Base-by-base conservation (phyloP, 2,113 vertebrate species). In the Apistogramma diplotaenia region DNA sequence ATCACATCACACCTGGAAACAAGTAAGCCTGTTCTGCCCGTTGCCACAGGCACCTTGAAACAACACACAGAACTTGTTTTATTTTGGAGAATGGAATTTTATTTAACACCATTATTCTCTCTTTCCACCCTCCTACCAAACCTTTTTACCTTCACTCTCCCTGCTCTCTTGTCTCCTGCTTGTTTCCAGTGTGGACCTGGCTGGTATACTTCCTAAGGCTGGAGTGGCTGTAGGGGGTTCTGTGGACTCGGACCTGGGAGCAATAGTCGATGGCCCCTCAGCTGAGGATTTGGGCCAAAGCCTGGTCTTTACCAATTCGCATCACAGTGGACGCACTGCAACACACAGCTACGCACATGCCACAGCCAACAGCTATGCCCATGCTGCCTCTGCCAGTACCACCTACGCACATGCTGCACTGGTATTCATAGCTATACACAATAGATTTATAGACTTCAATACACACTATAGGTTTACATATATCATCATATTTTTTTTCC, bases 301-400 rank as follows among this genome's bases (percentile, higher is more conserved):
- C 27, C 93, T 99, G 82, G 97, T 99, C 73, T 99, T 99, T 93
- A 99, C 97, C 74, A 99, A 99, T 93, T 99, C 98, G 84, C 97
- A 99, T 90, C 90, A 96, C 85, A 91, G 96, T 83, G 95, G 95
- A 87, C 92, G 93, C 89, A 92, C 94, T 75, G 89, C 96, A 82
- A 93, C 96, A 82, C 96, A 96, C 92, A 94, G 94, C 85, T 94
- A 95, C 81, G 95, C 84, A 86, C 94, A 97, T 59, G 94, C 91
- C 87, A 94, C 95, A 86, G 94, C 96, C 90, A 97, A 95, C 87
- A 95, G 96, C 86, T 98, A 95, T 1, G 93, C 97, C 82, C 97
- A 93, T 87, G 97, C 93, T 87, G 96, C 93, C 94, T 94, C 92
- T 90, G 94, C 94, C 89, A 94, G 94, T 84, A 96, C 94, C 83